Base-by-base conservation (phyloP, 2,888 invertebrate species). In the Fragum sueziense region DNA sequence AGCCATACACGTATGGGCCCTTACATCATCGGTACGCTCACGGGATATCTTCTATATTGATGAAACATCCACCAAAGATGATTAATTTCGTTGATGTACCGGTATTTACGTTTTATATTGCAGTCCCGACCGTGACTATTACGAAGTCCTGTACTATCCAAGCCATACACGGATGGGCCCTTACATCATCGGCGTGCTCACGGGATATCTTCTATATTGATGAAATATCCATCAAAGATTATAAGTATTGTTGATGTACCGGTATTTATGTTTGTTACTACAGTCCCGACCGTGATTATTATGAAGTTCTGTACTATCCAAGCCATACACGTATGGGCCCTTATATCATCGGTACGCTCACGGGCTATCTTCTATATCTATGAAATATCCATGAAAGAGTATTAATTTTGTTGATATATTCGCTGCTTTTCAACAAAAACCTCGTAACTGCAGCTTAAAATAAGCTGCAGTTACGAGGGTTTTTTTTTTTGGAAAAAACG, bases 1-100 rank as follows among this genome's bases (percentile, higher is more conserved):
- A 72, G 72, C 31, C 61, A 72, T 33, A 37, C 72, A 6, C 41
- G 72, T 6, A 47, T 72, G 33, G 72, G 61, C 2, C 72, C 72
- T 9, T 72, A 72, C 47, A 62, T 72, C 17, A 34, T 72, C 9
- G 72, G 72, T 22, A 27, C 62, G 25, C 41, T 61, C 27, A 62
- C 62, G 27, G 72, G 72, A 14, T 72, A 70, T 27, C 57, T 72
- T 22, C 62, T 72, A 14, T 72, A 72, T 33, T 41, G 52, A 33
- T 62, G 41, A 25, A 72, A 72, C n/a, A n/a, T n/a, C n/a, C n/a
- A n/a, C n/a, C n/a, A n/a, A n/a, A n/a, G n/a, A n/a, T n/a, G n/a
- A n/a, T n/a, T n/a, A n/a, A n/a, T n/a, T n/a, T n/a, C n/a, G n/a
- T n/a, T n/a, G n/a, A n/a, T n/a, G n/a, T n/a, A n/a, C n/a, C n/a